Evolutionary conservation across 2,888 invertebrate genomes (phyloP).

Genomic region (Acanthosepion pharaonis): DNA sequence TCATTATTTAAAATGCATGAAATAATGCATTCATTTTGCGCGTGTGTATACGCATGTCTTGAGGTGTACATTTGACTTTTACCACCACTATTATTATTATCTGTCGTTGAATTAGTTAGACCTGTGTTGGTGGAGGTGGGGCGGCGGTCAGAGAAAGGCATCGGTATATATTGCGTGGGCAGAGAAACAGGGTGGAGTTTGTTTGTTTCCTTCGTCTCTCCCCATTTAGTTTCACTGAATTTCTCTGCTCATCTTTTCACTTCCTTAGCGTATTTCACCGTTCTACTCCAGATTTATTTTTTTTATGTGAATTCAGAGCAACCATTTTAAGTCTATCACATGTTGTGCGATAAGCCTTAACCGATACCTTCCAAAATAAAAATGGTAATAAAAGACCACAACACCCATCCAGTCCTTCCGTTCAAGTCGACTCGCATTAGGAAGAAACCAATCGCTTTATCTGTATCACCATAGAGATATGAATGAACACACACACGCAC

Average conservation of each 20-base stretch:
- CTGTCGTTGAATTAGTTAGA: neutral
- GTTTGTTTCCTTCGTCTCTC: neutral
- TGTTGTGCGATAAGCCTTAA: neutral
- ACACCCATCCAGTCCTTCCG: neutral
- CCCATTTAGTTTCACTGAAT: neutral
- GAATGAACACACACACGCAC: neutral
- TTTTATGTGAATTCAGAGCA: neutral
- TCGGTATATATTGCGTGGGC: slow-evolving; percentile 22
- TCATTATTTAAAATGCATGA: no score
- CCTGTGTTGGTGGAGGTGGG: neutral
- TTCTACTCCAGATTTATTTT: no score
- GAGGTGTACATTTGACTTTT: neutral
- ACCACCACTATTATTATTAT: neutral
- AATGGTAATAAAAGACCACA: neutral
- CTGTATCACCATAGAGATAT: neutral
- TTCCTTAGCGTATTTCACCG: no score
- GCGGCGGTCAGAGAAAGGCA: neutral
- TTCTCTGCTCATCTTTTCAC: no score
- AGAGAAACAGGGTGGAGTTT: slow-evolving; percentile 33
- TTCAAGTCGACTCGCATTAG: no score
- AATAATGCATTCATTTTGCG: no score
- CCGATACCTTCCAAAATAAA: neutral
- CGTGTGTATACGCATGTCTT: neutral
- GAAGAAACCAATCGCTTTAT: no score
- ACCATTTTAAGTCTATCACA: neutral